A percentile compares a stretch with the other conserved stretches of the same genome.
Conservation (phyloP, 2,888 invertebrate species). For the Acrobasis repandana region DNA sequence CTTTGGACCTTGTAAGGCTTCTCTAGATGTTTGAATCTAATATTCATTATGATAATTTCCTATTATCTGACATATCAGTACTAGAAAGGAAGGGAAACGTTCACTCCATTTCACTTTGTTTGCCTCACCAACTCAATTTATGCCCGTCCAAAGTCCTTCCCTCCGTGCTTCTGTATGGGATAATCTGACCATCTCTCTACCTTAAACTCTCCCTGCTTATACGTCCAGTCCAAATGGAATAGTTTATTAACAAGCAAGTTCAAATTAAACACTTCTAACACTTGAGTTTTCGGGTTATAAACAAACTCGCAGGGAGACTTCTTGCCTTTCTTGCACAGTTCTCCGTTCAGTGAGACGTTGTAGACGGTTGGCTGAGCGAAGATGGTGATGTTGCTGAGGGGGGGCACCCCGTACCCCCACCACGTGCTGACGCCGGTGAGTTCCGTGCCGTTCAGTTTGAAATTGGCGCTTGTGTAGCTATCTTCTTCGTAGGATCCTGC, state of each 20-base stretch:
- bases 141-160: background rate
- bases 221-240: constrained; percentile 61
- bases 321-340: constrained; percentile 40
- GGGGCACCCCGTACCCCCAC: constrained; percentile 77
- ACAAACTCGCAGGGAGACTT: constrained; percentile 48
- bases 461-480: constrained; percentile 81
- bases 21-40: no score
- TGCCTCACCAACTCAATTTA: no score
- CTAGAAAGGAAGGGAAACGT: no score
- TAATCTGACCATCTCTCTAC: background rate
- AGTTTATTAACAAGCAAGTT: constrained; percentile 63
- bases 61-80: no score
- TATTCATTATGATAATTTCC: no score
- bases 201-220: constrained; percentile 31
- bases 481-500: constrained; percentile 84
- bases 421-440: constrained; percentile 57
- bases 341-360: constrained; percentile 53
- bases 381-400: constrained; percentile 56
- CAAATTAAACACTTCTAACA: constrained; percentile 51
- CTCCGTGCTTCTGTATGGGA: background rate
- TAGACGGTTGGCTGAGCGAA: constrained; percentile 51
- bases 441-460: constrained; percentile 57
- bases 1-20: no score
- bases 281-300: constrained; percentile 48
- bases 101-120: no score